phyloP scores from a whole-genome alignment of 2,113 vertebrate species.

The Nothoprocta pentlandii region DNA sequence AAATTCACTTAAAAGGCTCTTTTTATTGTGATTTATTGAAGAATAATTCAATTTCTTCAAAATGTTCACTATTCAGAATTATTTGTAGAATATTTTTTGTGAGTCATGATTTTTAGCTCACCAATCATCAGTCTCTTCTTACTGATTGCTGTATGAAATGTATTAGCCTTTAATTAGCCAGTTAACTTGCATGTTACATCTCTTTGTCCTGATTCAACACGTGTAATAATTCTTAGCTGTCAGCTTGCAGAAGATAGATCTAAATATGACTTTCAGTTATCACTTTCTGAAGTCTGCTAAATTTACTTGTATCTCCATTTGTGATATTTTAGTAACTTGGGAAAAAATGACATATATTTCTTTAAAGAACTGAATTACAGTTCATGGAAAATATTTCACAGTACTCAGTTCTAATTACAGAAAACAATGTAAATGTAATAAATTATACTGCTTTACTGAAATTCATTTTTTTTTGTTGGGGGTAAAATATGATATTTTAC shows the following conservation, averaged over 20 bases:
- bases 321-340: not conserved
- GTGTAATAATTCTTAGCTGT: not conserved
- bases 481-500: not conserved
- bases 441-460: not conserved
- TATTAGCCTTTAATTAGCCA: not conserved
- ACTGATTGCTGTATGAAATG: not conserved
- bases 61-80: not conserved
- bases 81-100: not conserved
- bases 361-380: not conserved
- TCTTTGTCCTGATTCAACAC: not conserved
- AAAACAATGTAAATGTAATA: not conserved
- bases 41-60: not conserved
- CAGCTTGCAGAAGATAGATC: not conserved
- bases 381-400: not conserved
- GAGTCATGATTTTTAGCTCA: not conserved
- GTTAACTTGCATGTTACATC: not conserved
- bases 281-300: not conserved
- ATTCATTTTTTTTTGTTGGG: not conserved
- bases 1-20: not conserved
- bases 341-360: not conserved
- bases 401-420: not conserved
- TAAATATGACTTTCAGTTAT: constrained; percentile 4
- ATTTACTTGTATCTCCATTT: not conserved
- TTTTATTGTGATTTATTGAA: not conserved
- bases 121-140: not conserved